These are phyloP conservation scores for Actinia equina DNA, from an alignment of 64 coral and sea anemone genomes.

Conservation along the genomic window DNA sequence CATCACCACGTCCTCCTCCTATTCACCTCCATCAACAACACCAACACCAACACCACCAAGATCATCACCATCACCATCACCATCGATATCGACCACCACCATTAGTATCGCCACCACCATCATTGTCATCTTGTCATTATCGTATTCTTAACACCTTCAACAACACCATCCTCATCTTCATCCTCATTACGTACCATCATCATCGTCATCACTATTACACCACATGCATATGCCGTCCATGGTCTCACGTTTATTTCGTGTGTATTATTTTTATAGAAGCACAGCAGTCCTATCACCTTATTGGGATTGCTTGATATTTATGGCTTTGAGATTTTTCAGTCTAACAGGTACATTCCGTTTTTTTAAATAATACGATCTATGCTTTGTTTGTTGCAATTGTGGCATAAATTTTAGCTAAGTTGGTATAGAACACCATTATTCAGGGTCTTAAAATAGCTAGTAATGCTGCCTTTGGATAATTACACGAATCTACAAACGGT, in stretches of 20 bases:
- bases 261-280: conserved; percentile 43
- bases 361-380: too few species aligned
- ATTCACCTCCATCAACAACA: too few species aligned
- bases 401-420: too few species aligned
- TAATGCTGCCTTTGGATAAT: too few species aligned
- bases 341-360: conserved; percentile 46
- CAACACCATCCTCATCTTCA: not conserved
- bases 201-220: not conserved
- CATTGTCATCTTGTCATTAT: not conserved
- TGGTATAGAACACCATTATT: too few species aligned
- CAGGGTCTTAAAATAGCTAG: too few species aligned
- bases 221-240: not conserved
- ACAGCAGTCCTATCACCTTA: conserved; percentile 61
- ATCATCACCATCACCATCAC: too few species aligned
- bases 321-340: conserved; percentile 98
- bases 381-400: too few species aligned
- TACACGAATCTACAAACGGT: not conserved
- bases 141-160: too few species aligned
- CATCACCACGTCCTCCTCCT: too few species aligned
- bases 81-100: not conserved
- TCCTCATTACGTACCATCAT: not conserved
- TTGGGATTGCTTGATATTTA: conserved; percentile 96
- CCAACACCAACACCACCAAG: too few species aligned
- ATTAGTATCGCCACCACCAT: not conserved
- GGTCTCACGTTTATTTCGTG: not conserved